Conservation (phyloP, 35 echinoderm and acorn worm species). For the Hemicentrotus pulcherrimus region DNA sequence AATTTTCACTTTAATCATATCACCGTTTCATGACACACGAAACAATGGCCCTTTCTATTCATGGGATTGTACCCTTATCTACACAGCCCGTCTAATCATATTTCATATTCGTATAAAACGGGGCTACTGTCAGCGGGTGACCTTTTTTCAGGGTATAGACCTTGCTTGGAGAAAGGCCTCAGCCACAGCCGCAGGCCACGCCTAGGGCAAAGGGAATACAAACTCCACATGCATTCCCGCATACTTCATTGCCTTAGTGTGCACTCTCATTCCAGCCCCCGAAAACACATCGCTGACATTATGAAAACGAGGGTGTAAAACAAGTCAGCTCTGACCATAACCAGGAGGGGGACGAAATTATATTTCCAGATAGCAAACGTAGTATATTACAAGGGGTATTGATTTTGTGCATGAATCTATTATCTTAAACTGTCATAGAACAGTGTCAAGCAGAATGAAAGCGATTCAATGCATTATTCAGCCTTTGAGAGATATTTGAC, state of each 20-base stretch:
- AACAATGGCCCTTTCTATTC: neutral
- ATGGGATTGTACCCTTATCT: neutral
- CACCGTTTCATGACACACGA: neutral
- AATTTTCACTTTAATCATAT: neutral
- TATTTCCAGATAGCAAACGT: too few relatives aligned
- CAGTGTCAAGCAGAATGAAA: too few relatives aligned
- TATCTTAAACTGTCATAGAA: too few relatives aligned
- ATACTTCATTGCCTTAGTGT: conserved; percentile 1
- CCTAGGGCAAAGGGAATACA: neutral
- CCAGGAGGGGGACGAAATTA: neutral
- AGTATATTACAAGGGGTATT: too few relatives aligned
- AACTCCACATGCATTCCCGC: neutral
- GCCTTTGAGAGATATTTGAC: too few relatives aligned
- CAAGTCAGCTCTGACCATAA: neutral
- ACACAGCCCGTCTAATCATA: neutral
- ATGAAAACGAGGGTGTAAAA: neutral
- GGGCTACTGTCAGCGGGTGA: neutral
- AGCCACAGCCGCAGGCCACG: neutral
- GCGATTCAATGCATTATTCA: too few relatives aligned
- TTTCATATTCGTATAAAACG: neutral
- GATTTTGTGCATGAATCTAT: too few relatives aligned
- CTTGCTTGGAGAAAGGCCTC: neutral
- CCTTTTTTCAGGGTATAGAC: neutral
- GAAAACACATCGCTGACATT: neutral
- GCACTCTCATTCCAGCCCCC: neutral